Conservation (phyloP, 2,797 vertebrate genomes). For the Pempheris klunzingeri region DNA sequence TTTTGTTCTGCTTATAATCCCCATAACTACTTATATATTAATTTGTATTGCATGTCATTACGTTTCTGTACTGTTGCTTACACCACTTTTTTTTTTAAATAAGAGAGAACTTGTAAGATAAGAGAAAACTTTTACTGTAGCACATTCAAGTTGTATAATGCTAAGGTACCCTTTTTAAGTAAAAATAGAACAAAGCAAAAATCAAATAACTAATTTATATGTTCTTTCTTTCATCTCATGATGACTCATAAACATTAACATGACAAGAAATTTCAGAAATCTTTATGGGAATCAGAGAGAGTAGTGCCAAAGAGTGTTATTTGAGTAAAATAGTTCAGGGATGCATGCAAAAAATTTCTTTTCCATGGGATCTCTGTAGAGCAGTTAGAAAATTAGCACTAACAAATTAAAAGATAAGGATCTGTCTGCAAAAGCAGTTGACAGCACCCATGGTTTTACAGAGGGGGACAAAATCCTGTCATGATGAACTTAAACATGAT, state of each 20-base stretch:
- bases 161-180: not conserved
- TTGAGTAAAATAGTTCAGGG: not conserved
- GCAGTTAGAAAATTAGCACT: not conserved
- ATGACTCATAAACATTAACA: no score
- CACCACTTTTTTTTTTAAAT: no score
- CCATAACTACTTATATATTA: no score
- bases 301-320: not conserved
- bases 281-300: not conserved
- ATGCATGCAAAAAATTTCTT: not conserved
- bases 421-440: not conserved
- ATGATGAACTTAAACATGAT: not conserved
- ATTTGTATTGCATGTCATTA: no score
- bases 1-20: no score
- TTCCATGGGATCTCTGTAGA: not conserved
- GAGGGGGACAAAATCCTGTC: not conserved
- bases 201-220: not conserved
- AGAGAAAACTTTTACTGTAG: not conserved
- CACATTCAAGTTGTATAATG: not conserved
- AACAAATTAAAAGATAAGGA: not conserved
- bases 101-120: no score
- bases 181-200: conserved; percentile 1
- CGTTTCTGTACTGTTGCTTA: no score
- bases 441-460: not conserved
- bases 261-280: not conserved
- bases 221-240: not conserved